Conservation (phyloP, 2,888 invertebrate species). For the Gisinianus flammeolus region DNA sequence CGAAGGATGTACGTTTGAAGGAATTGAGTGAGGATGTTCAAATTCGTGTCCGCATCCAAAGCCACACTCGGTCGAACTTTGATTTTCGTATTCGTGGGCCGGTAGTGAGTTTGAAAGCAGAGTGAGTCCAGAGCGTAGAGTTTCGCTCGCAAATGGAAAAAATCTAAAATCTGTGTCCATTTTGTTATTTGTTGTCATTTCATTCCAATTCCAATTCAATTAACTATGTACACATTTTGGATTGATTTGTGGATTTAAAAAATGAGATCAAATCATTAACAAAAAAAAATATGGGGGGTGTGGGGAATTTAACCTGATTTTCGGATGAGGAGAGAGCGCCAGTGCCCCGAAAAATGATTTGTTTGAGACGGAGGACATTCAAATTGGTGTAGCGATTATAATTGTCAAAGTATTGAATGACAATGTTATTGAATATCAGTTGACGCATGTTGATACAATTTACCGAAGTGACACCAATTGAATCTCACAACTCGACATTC, state of each 20-base stretch:
- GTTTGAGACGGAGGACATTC: neutral
- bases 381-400: neutral
- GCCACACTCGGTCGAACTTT: neutral
- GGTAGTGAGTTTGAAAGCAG: neutral
- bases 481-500: no score
- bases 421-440: conserved; percentile 2
- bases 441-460: conserved; percentile 5
- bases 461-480: no score
- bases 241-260: neutral
- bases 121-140: neutral
- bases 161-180: conserved; percentile 12
- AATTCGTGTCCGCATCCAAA: neutral
- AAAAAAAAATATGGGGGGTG: no score
- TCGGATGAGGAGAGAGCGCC: neutral
- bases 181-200: no score
- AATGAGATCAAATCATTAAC: no score
- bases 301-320: neutral
- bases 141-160: neutral
- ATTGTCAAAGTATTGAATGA: neutral
- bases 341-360: conserved; percentile 2
- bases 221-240: neutral
- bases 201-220: no score
- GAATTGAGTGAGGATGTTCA: neutral
- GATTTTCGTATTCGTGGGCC: neutral
- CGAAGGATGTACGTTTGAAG: neutral